Evolutionary conservation across 2,797 vertebrate species (phyloP).

Genomic region (Acanthurus lineatus): DNA sequence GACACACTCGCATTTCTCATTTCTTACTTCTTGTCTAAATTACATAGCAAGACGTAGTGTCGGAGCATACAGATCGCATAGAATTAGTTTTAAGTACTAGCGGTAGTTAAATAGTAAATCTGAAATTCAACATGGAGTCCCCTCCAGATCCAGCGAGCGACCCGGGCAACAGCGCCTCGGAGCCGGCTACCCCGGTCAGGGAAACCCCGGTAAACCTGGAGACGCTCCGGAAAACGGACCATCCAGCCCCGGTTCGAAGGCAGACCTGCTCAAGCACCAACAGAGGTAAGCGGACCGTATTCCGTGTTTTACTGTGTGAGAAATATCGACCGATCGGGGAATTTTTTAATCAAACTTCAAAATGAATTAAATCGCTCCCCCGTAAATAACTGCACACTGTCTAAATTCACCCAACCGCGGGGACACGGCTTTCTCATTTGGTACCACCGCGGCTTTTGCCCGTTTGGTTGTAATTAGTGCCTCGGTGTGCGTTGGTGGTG

Average conservation of each 20-base stretch:
- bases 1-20: constrained; percentile 91
- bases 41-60: constrained; percentile 91
- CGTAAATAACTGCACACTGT: constrained; percentile 59
- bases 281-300: constrained; percentile 87
- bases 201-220: constrained; percentile 95
- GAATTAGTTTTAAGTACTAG: constrained; percentile 87
- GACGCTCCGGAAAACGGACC: constrained; percentile 94
- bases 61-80: constrained; percentile 89
- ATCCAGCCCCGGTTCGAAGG: constrained; percentile 91
- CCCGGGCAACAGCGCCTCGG: constrained; percentile 94
- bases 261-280: constrained; percentile 94
- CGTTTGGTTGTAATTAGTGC: constrained; percentile 49
- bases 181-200: constrained; percentile 93
- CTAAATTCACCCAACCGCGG: constrained; percentile 41
- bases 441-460: constrained; percentile 34
- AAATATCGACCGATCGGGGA: constrained; percentile 51
- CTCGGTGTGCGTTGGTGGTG: constrained; percentile 61
- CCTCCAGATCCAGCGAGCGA: constrained; percentile 96
- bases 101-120: constrained; percentile 76
- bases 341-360: constrained; percentile 80
- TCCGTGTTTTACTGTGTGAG: constrained; percentile 24
- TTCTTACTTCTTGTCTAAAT: constrained; percentile 95
- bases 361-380: constrained; percentile 75
- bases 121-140: constrained; percentile 94
- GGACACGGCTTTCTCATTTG: constrained; percentile 32